Conservation (phyloP, 53 echinoderm and acorn worm species). For the Henricia sp. region DNA sequence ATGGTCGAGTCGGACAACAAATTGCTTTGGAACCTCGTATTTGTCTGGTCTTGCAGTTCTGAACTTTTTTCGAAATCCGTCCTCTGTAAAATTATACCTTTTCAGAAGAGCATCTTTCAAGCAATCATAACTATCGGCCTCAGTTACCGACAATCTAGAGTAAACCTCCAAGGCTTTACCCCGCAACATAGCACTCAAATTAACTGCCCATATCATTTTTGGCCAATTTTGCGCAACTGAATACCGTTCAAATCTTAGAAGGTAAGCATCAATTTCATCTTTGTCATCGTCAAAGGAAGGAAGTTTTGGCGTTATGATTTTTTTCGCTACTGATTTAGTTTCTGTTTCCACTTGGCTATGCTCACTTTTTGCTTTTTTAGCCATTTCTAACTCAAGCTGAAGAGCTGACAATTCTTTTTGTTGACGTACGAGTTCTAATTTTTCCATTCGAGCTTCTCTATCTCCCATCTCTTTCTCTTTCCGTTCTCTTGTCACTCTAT, state of each 20-base stretch:
- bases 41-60: background rate
- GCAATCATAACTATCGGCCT: background rate
- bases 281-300: background rate
- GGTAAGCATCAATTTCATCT: conserved; percentile 2
- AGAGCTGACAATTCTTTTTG: too few species aligned
- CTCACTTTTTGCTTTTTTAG: too few species aligned
- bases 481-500: too few species aligned
- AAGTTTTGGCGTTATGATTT: background rate
- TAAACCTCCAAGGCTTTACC: conserved; percentile 9
- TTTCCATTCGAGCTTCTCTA: too few species aligned
- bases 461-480: too few species aligned
- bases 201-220: background rate
- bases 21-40: background rate
- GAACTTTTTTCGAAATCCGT: conserved; percentile 10
- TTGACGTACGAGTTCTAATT: too few species aligned
- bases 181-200: background rate
- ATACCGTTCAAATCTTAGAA: background rate
- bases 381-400: too few species aligned
- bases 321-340: too few species aligned
- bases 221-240: background rate
- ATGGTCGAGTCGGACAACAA: background rate
- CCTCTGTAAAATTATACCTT: conserved; percentile 4
- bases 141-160: background rate
- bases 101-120: background rate
- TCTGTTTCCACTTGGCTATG: too few species aligned